Conservation (phyloP, 1,140 invertebrate species). For the Dendroctonus valens region DNA sequence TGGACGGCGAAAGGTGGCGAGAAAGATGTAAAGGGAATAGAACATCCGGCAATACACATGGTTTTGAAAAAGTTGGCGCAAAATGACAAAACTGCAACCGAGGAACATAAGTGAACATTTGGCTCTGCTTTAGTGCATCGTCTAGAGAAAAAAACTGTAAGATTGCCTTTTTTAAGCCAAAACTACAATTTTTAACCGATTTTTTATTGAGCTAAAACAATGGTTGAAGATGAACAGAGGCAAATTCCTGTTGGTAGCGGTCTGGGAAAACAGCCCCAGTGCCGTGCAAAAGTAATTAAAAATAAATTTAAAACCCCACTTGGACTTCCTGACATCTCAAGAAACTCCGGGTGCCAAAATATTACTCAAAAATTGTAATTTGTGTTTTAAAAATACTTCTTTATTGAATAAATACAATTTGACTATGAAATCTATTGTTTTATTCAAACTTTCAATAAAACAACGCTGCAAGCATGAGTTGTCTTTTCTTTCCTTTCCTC, state of each 20-base stretch:
- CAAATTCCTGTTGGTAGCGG: slow-evolving; percentile 60
- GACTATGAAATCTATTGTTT: slow-evolving; percentile 3
- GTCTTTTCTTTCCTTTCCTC: slow-evolving; percentile 41
- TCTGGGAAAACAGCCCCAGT: slow-evolving; percentile 53
- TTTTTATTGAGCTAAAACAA: slow-evolving; percentile 47
- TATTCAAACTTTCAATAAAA: neutral
- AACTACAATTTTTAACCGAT: neutral
- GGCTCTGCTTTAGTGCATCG: slow-evolving; percentile 51
- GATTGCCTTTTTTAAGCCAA: slow-evolving; percentile 34
- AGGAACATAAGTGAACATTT: slow-evolving; percentile 51
- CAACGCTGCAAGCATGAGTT: no score
- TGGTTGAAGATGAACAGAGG: slow-evolving; percentile 62
- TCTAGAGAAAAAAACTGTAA: slow-evolving; percentile 60
- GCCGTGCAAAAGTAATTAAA: slow-evolving; percentile 41
- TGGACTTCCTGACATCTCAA: slow-evolving; percentile 49
- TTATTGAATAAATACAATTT: slow-evolving; percentile 1
- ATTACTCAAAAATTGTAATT: slow-evolving; percentile 54
- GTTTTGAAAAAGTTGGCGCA: slow-evolving; percentile 76
- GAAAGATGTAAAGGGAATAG: slow-evolving; percentile 61
- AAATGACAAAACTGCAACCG: slow-evolving; percentile 57
- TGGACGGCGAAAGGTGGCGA: slow-evolving; percentile 52
- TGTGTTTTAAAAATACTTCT: slow-evolving; percentile 8
- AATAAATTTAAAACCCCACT: slow-evolving; percentile 37
- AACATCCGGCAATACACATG: slow-evolving; percentile 77
- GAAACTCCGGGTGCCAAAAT: slow-evolving; percentile 54